These are phyloP conservation scores for Miniopterus natalensis DNA, from an alignment of 2,113 vertebrate genomes.

Conservation along the genomic window DNA sequence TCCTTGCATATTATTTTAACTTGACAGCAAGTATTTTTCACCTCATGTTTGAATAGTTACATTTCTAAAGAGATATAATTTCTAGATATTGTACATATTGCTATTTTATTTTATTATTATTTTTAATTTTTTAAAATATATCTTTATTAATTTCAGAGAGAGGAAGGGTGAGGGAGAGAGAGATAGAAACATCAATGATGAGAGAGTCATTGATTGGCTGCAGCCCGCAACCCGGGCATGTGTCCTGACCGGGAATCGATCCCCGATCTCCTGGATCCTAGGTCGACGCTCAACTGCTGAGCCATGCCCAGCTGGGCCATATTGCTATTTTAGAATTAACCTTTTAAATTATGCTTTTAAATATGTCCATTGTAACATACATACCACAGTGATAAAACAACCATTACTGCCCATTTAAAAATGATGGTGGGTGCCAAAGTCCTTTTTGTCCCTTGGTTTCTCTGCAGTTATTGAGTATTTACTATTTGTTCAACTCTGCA, in stretches of 20 bases:
- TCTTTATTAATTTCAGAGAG: neutral
- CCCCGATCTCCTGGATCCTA: no score
- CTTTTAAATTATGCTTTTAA: constrained; percentile 6
- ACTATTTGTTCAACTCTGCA: neutral
- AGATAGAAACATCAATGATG: no score
- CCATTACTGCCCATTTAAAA: neutral
- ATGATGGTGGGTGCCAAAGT: neutral
- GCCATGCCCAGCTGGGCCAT: no score
- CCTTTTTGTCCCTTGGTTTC: neutral
- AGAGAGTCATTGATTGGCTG: no score
- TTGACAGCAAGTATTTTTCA: constrained; percentile 26
- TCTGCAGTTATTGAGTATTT: constrained; percentile 14
- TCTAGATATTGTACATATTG: neutral
- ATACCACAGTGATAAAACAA: neutral
- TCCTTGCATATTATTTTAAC: constrained; percentile 16
- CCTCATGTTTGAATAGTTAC: constrained; percentile 1
- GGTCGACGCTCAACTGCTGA: no score
- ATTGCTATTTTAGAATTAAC: constrained; percentile 10
- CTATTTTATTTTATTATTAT: neutral
- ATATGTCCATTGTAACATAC: neutral
- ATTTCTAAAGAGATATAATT: neutral
- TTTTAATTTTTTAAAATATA: neutral
- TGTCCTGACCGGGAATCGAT: no score
- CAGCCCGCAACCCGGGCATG: no score
- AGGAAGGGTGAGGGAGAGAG: no score